Evolutionary conservation across 2,888 invertebrate species (phyloP), one percentile per base, ranked within the genome.

Genomic region (Ptilodon capucinus): DNA sequence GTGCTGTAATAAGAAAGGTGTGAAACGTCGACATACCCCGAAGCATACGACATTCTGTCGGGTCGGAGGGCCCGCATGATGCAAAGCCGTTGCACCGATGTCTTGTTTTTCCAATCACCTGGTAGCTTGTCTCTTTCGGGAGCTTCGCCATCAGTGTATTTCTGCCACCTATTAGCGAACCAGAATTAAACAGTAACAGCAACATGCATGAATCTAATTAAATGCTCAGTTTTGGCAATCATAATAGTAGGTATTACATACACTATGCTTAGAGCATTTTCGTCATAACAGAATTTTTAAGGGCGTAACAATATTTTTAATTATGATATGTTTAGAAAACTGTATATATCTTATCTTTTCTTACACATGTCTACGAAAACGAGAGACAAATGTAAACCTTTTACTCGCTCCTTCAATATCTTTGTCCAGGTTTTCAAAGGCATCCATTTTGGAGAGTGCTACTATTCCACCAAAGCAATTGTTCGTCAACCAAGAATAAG

Each of bases 91-190:
- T 98, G 97, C 39, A 98, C 84, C 0, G 96, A 91, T 0, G 94
- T 92, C 80, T 97, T 98, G 71, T 95, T 95, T 79, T 98, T 98
- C 98, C 98, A 99, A 74, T 98, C 98, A 50, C 97, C 97, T 0
- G 98, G 98, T 62, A 98, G 93, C 79, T 97, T 97, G 79, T 98
- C 98, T 68, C 95, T 95, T 81, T 99, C 98, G 0, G 98, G 98
- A 52, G 95, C 95, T 77, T 98, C 98, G 16, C 96, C 95, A 68
- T 98, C 98, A 0, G 96, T 95, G 71, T 97, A 97, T 76, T 97
- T 97, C 71, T 95, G 95, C 98, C 98, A 99, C 46, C 98, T 93
- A 46, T 6, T 19, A 9, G 17, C 40, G 9, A 9, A n/a, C 2
- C 11, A 11, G n/a, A 28, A 28, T 11, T 1, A 28, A 28, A 28